These are phyloP conservation scores for Anastrepha obliqua DNA, from an alignment of 1,140 invertebrate genomes.

Conservation along the genomic window DNA sequence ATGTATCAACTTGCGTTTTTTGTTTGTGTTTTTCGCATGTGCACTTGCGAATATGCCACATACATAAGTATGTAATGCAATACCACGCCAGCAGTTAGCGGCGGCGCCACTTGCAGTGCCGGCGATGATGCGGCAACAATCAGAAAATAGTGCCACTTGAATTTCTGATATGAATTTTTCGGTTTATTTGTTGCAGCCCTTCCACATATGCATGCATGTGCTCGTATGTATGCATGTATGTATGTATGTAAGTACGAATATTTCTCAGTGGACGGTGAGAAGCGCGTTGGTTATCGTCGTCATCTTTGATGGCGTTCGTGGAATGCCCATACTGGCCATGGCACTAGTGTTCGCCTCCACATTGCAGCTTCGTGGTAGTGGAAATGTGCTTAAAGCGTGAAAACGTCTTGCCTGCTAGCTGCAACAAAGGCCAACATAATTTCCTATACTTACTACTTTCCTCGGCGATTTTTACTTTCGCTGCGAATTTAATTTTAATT, in stretches of 20 bases:
- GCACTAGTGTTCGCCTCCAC: not conserved
- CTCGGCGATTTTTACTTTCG: slow-evolving; percentile 15
- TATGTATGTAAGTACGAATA: no score
- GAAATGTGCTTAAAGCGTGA: not conserved
- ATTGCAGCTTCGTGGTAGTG: not conserved
- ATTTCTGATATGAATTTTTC: not conserved
- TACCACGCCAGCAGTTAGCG: not conserved
- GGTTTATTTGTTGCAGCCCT: not conserved
- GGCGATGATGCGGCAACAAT: not conserved
- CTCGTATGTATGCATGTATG: not conserved
- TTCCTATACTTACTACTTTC: not conserved
- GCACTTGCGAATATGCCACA: slow-evolving; percentile 14
- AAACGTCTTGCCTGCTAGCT: not conserved
- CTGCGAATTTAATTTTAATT: slow-evolving; percentile 46
- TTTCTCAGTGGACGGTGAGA: not conserved
- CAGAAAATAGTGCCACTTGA: not conserved
- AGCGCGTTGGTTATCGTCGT: not conserved
- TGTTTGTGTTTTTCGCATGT: not conserved
- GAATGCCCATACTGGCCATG: not conserved
- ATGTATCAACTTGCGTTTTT: not conserved
- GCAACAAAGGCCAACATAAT: not conserved
- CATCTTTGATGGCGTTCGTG: not conserved
- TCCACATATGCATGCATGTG: not conserved
- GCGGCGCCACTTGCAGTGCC: slow-evolving; percentile 17
- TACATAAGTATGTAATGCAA: not conserved